Conservation (phyloP, 2,797 vertebrate species). For the Prionace glauca region DNA sequence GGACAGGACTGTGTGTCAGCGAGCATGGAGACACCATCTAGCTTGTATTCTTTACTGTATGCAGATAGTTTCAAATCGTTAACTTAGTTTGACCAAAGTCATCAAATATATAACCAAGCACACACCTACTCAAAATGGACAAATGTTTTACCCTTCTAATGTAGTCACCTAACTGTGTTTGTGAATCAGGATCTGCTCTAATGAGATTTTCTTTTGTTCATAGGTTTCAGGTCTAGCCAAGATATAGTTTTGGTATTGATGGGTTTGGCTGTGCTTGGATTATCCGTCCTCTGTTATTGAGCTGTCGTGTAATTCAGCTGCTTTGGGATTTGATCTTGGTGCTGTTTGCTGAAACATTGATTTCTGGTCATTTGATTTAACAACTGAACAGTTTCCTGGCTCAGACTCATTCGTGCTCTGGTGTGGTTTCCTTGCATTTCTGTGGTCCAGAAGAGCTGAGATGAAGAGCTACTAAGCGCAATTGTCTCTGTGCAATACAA, state of each 20-base stretch:
- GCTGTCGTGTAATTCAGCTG: neutral
- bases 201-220: neutral
- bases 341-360: neutral
- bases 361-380: neutral
- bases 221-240: neutral
- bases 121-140: too few relatives aligned
- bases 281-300: neutral
- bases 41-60: too few relatives aligned
- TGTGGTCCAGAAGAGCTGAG: neutral
- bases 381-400: neutral
- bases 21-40: too few relatives aligned
- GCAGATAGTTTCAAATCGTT: too few relatives aligned
- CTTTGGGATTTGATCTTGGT: neutral
- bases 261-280: neutral
- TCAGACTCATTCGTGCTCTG: neutral
- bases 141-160: neutral
- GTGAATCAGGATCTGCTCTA: neutral
- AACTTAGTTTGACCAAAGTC: too few relatives aligned
- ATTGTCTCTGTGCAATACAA: neutral
- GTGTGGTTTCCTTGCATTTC: conserved; percentile 22
- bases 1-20: too few relatives aligned
- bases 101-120: too few relatives aligned
- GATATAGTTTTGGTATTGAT: neutral
- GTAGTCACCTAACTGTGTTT: neutral
- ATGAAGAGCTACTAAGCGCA: neutral